Conservation (phyloP, 2,888 invertebrate species). For the Nephrotoma flavescens region DNA sequence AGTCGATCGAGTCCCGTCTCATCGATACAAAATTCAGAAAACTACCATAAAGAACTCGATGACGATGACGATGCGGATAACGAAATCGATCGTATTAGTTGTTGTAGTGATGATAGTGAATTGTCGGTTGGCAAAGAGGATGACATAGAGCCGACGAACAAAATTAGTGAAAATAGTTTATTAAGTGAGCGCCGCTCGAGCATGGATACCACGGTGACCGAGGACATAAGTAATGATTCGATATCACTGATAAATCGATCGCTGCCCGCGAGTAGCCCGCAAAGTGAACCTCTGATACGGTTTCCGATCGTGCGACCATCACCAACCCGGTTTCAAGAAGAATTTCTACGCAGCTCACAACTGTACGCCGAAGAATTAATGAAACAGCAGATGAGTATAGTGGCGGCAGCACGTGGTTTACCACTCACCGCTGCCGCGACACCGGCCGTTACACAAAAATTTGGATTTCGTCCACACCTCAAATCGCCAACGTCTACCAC, state of each 20-base stretch:
- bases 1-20: constrained; percentile 10
- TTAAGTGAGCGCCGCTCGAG: neutral
- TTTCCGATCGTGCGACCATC: constrained; percentile 17
- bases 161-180: neutral
- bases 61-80: constrained; percentile 13
- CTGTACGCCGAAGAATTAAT: constrained; percentile 31
- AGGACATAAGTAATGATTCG: constrained; percentile 12
- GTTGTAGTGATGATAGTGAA: constrained; percentile 64
- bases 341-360: constrained; percentile 30
- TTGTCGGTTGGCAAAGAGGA: constrained; percentile 64
- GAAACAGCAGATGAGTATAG: constrained; percentile 33
- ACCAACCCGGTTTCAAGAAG: constrained; percentile 27
- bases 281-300: neutral
- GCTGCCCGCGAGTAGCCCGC: neutral
- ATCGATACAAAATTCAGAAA: constrained; percentile 7
- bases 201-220: constrained; percentile 3
- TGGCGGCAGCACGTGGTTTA: constrained; percentile 27
- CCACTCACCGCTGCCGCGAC: neutral
- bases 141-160: constrained; percentile 9
- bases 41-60: constrained; percentile 13
- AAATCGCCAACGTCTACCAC: constrained; percentile 8
- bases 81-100: constrained; percentile 39
- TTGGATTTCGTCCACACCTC: constrained; percentile 14
- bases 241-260: neutral
- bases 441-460: neutral